Evolutionary conservation across 2,888 invertebrate genomes (phyloP).

Genomic region (Drosophila atripex): DNA sequence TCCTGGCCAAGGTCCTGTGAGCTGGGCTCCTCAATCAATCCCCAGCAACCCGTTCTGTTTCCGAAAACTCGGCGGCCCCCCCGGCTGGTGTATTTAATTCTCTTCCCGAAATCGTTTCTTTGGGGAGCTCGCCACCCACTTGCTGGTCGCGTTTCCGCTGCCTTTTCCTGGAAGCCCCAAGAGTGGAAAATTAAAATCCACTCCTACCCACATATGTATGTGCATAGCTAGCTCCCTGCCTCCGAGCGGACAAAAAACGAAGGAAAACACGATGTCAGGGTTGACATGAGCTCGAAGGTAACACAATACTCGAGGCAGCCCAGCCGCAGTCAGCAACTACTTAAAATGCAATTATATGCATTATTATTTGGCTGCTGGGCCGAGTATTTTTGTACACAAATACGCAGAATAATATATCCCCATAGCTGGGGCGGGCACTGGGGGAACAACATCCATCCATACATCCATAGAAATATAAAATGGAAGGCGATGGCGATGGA

Average conservation of each 20-base stretch:
- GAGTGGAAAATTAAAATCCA: slow-evolving; percentile 73
- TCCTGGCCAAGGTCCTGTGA: no score
- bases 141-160: slow-evolving; percentile 69
- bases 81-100: neutral
- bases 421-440: neutral
- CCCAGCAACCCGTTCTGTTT: no score
- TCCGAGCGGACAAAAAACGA: neutral
- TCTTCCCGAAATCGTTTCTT: neutral
- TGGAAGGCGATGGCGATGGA: slow-evolving; percentile 49
- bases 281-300: slow-evolving; percentile 57
- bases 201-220: slow-evolving; percentile 52
- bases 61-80: neutral
- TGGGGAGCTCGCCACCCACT: slow-evolving; percentile 64
- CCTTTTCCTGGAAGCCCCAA: slow-evolving; percentile 61
- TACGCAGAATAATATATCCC: slow-evolving; percentile 67
- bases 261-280: slow-evolving; percentile 19
- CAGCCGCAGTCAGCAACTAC: slow-evolving; percentile 62
- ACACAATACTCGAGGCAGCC: slow-evolving; percentile 67
- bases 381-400: slow-evolving; percentile 70
- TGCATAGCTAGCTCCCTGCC: neutral
- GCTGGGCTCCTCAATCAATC: no score
- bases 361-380: slow-evolving; percentile 60
- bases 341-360: slow-evolving; percentile 81
- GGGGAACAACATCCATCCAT: no score
- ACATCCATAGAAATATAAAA: slow-evolving; percentile 37